Conservation (phyloP, 2,113 vertebrate genomes). For the Gallinago jamesoni region DNA sequence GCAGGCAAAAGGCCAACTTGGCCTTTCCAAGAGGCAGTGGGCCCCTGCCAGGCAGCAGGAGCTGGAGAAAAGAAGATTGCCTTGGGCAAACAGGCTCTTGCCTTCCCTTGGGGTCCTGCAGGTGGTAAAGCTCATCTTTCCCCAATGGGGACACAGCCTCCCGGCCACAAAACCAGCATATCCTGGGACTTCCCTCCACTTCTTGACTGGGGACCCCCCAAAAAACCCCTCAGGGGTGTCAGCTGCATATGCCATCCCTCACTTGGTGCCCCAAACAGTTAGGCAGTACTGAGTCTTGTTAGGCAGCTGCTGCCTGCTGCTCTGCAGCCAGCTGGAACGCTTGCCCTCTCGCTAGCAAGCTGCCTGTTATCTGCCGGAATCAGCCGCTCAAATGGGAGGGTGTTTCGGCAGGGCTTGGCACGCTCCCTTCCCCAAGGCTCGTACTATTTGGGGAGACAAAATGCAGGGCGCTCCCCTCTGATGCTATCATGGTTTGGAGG, state of each 20-base stretch:
- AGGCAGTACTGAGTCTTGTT: background rate
- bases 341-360: background rate
- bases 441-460: background rate
- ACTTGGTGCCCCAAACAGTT: background rate
- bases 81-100: background rate
- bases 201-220: background rate
- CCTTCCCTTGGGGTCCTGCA: background rate
- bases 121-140: background rate
- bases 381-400: background rate
- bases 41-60: background rate
- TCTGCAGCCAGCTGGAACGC: background rate
- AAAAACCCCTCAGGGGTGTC: background rate
- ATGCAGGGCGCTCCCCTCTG: background rate
- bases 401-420: background rate
- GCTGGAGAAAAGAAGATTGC: background rate
- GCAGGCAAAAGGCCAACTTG: background rate
- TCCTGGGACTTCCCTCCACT: rapidly evolving
- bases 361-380: background rate
- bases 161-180: background rate
- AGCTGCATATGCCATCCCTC: background rate
- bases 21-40: background rate
- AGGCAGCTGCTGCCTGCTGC: background rate
- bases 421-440: background rate
- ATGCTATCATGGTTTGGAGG: background rate
- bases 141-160: background rate